Conservation (phyloP, 2,888 invertebrate species). For the Bombyx huttoni region DNA sequence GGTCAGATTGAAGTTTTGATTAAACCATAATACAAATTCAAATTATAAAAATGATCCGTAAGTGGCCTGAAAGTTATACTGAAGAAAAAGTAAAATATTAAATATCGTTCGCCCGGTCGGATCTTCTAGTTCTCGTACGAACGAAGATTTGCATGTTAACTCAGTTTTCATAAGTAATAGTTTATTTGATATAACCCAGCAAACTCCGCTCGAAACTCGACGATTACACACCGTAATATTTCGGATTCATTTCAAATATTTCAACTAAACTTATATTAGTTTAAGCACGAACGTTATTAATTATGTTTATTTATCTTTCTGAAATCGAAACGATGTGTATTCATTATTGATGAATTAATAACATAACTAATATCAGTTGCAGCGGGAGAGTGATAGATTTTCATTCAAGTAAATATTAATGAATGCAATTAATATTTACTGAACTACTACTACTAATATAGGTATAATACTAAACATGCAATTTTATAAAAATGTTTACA, state of each 20-base stretch:
- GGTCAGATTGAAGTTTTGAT: too few relatives aligned
- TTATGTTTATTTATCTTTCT: not conserved
- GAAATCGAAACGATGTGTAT: not conserved
- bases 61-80: not conserved
- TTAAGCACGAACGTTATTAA: constrained; percentile 11
- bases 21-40: too few relatives aligned
- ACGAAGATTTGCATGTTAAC: constrained; percentile 63
- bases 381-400: too few relatives aligned
- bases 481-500: too few relatives aligned
- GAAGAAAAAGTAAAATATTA: constrained; percentile 32
- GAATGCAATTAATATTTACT: too few relatives aligned
- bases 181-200: constrained; percentile 44
- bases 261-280: constrained; percentile 26
- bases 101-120: constrained; percentile 33
- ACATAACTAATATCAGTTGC: too few relatives aligned
- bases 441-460: too few relatives aligned
- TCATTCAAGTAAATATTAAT: too few relatives aligned
- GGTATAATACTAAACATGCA: too few relatives aligned
- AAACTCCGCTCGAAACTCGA: constrained; percentile 40
- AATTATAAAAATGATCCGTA: too few relatives aligned
- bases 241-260: constrained; percentile 42
- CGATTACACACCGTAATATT: constrained; percentile 44
- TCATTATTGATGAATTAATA: too few relatives aligned
- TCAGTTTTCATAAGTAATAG: constrained; percentile 60
- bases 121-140: constrained; percentile 30